A percentile compares a stretch with the other conserved stretches of the same genome.
phyloP scores from a whole-genome alignment of 92 coral and sea anemone species.

The Phymanthus crucifer region DNA sequence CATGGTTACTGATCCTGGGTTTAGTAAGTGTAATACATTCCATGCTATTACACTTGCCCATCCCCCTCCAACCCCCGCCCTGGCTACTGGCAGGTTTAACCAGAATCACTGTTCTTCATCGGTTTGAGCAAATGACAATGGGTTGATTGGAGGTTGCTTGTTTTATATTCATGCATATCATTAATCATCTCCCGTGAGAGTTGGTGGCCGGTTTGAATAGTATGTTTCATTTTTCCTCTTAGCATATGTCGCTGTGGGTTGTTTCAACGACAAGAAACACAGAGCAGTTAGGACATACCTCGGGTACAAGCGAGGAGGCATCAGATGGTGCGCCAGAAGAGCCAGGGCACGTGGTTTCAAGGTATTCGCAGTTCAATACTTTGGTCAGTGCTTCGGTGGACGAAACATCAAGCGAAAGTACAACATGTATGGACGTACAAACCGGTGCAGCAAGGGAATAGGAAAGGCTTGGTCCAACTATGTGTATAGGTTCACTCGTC shows the following conservation, averaged over 20 bases:
- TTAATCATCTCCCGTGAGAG: too few relatives aligned
- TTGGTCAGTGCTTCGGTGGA: background rate
- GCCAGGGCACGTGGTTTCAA: background rate
- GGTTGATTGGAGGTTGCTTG: too few relatives aligned
- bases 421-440: background rate
- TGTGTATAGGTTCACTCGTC: background rate
- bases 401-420: background rate
- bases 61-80: too few relatives aligned
- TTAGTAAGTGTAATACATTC: too few relatives aligned
- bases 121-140: too few relatives aligned
- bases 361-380: background rate
- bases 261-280: background rate
- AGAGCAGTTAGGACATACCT: background rate
- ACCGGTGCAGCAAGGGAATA: background rate
- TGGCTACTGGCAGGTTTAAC: too few relatives aligned
- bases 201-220: too few relatives aligned
- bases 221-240: background rate
- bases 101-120: too few relatives aligned
- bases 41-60: too few relatives aligned
- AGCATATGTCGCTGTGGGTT: background rate
- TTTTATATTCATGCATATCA: background rate
- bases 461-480: background rate
- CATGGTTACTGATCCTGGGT: too few relatives aligned
- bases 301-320: background rate
- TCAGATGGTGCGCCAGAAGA: background rate